Evolutionary conservation across 2,113 vertebrate species (phyloP).

Genomic region (Tragelaphus strepsiceros): DNA sequence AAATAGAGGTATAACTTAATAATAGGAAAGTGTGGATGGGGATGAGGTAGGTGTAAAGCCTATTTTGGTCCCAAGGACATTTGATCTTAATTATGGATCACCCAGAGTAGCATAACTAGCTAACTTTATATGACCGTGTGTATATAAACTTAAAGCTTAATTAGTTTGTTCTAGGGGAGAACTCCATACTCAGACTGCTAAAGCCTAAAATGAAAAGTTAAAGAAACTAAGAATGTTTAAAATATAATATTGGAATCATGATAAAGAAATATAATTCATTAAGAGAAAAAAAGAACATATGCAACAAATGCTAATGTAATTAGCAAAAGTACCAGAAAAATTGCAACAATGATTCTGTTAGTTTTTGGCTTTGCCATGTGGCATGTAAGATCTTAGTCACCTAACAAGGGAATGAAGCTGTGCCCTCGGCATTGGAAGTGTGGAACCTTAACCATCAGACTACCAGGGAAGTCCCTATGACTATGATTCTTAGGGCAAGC

Average conservation of each 20-base stretch:
- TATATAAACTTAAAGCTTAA: background rate
- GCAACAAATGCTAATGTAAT: conserved; percentile 43
- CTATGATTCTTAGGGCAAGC: conserved; percentile 57
- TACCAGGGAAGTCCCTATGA: background rate
- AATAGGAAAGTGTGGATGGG: background rate
- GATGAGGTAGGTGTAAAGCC: accelerated
- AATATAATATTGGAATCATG: background rate
- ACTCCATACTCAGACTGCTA: background rate
- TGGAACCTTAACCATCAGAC: background rate
- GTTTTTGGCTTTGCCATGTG: background rate
- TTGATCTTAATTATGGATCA: background rate
- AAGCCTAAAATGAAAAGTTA: background rate
- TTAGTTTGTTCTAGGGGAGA: background rate
- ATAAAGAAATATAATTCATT: background rate
- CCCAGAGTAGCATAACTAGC: background rate
- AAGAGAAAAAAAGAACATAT: background rate
- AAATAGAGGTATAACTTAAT: background rate
- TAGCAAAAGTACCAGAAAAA: conserved; percentile 17
- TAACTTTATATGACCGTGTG: background rate
- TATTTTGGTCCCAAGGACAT: background rate
- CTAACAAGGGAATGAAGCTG: background rate
- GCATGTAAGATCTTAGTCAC: background rate
- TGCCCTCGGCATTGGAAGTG: background rate
- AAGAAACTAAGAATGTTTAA: background rate
- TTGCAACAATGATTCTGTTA: background rate